Base-by-base conservation (phyloP, 2,113 vertebrate species). In the Archocentrus centrarchus region DNA sequence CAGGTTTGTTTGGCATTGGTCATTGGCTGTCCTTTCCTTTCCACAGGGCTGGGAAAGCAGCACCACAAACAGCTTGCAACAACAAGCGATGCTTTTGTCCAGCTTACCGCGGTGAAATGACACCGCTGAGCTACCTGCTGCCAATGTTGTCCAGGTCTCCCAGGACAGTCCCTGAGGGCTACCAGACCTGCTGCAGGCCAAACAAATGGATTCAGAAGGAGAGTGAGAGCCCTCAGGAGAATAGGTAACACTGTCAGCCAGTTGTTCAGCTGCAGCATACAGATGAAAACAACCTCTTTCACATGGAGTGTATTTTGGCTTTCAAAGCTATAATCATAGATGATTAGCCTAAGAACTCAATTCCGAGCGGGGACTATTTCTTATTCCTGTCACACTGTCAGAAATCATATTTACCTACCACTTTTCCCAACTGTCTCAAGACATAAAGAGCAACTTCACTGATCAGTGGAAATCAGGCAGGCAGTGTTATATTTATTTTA, bases 71-170 rank as follows among this genome's bases (percentile, higher is more conserved):
- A 93, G 91, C 91, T 89, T 80, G 90, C 82, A 81, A 90, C 94
- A 93, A 96, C 95, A 96, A 94, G 94, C 92, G 89, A 86, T 81
- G 89, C 88, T 95, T 95, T 93, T 96, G 95, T 95, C 92, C 85
- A 41, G 82, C 83, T 88, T 58, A 82, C 85, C 83, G 6, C 57
- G 39, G 90, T 75, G 15, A 92, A 93, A 91, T 86, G 90, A 94
- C 94, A 92, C 93, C 81, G 9, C 93, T 63, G 77, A 88, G 88
- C 89, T 47, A 76, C 84, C 82, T 47, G 86, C 88, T 90, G 88
- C 91, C 89, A 91, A 88, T 83, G 89, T 83, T 90, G 91, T 79
- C 86, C 86, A 91, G 93, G 89, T 94, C 91, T 92, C 87, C 89
- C 79, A 81, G 86, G 87, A 88, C 88, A 77, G 90, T 91, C 86